Percentiles rank a stretch among this genome's conserved stretches.
Conservation (phyloP, 2,888 invertebrate species). For the Trissoscelio sp. region DNA sequence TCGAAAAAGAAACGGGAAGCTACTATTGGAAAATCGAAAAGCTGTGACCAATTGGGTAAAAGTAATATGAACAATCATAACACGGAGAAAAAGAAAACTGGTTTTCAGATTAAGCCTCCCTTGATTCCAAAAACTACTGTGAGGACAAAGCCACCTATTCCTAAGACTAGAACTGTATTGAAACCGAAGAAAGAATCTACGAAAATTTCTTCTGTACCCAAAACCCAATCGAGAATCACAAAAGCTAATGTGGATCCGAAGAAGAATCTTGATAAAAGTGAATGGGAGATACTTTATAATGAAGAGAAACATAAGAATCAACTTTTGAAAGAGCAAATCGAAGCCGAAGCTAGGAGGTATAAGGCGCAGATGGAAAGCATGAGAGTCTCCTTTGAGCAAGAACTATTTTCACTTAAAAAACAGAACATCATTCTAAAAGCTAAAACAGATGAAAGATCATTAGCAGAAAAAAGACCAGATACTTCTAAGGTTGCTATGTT, state of each 20-base stretch:
- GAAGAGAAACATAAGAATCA: constrained; percentile 79
- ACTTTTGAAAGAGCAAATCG: constrained; percentile 78
- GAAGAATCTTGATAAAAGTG: constrained; percentile 71
- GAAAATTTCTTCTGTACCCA: constrained; percentile 69
- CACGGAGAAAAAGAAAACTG: constrained; percentile 39
- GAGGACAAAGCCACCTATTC: constrained; percentile 70
- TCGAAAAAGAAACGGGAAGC: constrained; percentile 68
- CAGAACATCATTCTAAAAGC: constrained; percentile 80
- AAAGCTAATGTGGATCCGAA: constrained; percentile 72
- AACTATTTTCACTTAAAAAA: constrained; percentile 79
- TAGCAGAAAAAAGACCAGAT: constrained; percentile 73
- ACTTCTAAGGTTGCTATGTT: constrained; percentile 74
- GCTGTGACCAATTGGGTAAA: constrained; percentile 79
- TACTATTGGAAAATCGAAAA: constrained; percentile 77
- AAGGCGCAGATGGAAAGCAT: constrained; percentile 79
- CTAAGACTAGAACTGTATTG: constrained; percentile 67
- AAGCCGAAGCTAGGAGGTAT: constrained; percentile 78
- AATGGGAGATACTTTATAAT: constrained; percentile 78
- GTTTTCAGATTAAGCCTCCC: constrained; percentile 53
- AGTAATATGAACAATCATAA: constrained; percentile 49
- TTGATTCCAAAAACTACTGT: constrained; percentile 70
- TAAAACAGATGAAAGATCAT: constrained; percentile 77
- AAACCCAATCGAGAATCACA: constrained; percentile 65
- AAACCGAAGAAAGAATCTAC: constrained; percentile 72
- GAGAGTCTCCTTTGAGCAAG: constrained; percentile 79